Base-by-base conservation (phyloP, 2,888 invertebrate species). In the Patella pellucida region DNA sequence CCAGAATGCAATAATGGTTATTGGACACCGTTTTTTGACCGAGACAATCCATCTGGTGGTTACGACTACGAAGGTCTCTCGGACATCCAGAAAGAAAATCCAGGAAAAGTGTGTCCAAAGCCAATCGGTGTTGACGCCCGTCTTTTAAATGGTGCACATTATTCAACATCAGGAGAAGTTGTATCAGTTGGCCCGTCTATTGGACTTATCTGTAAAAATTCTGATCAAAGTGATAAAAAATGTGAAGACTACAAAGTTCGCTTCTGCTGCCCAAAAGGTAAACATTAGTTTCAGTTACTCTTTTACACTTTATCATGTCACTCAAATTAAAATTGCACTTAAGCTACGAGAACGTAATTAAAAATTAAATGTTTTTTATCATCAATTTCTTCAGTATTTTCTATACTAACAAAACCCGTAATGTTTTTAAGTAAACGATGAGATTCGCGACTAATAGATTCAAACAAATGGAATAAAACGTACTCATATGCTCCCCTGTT, bases 191-290 rank as follows among this genome's bases (percentile, higher is more conserved):
- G 62, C 4, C n/a, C 62, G 23, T 62, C 62, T 62, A 23, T 62
- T 62, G 62, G 62, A 0, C 62, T 62, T 23, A 62, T 62, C 14
- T 62, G 62, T 62, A 62, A 62, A 23, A 62, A 62, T 62, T 62
- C 62, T 12, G 62, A 62, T 23, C 62, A 62, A 23, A 62, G 14
- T 23, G 62, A 62, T 23, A 62, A 62, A 19, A 9, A 23, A 12
- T 62, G 62, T 62, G 62, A 62, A 62, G 62, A 62, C 23, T 62
- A 62, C 23, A 62, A 62, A 62, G 62, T 62, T 23, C 19, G 62
- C 23, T 62, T 62, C 23, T 62, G 62, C 23, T 62, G 62, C 23
- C 62, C 62, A 12, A 62, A 62, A 62, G 62, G 62, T 62, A 23
- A 19, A 15, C 7, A 23, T 62, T 62, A 23, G 12, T 23, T 19